A percentile compares a stretch with the other conserved stretches of the same genome.
Conservation (phyloP, 2,888 invertebrate species). For the Theodoxus fluviatilis region DNA sequence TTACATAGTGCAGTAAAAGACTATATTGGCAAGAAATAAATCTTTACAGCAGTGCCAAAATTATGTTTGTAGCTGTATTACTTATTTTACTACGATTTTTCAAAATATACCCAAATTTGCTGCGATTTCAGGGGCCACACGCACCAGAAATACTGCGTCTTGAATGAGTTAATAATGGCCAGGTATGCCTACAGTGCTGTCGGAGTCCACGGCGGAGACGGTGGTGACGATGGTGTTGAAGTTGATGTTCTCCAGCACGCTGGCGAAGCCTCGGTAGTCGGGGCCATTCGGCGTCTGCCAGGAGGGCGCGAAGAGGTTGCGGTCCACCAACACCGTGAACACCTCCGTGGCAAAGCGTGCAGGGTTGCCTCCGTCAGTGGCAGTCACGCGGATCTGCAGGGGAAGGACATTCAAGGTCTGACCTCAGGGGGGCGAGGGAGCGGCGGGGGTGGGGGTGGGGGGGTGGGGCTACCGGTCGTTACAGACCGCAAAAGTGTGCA, state of each 20-base stretch:
- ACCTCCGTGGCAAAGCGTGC: constrained; percentile 37
- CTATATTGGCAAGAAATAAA: too few relatives aligned
- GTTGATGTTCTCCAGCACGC: constrained; percentile 46
- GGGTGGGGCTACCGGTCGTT: too few relatives aligned
- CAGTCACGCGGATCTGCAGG: constrained; percentile 49
- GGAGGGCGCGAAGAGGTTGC: constrained; percentile 49
- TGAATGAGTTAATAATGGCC: background rate
- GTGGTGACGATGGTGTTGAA: constrained; percentile 43
- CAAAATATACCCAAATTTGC: background rate
- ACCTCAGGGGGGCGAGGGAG: too few relatives aligned
- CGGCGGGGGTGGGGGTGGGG: too few relatives aligned
- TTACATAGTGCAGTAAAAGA: too few relatives aligned
- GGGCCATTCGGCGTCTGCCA: constrained; percentile 39
- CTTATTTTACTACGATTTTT: background rate
- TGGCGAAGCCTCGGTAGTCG: constrained; percentile 30
- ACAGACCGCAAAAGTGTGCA: too few relatives aligned
- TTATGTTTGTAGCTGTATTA: too few relatives aligned
- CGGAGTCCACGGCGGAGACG: constrained; percentile 45
- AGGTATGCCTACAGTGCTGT: constrained; percentile 39
- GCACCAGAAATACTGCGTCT: background rate
- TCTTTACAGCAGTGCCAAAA: too few relatives aligned
- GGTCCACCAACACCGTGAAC: constrained; percentile 43
- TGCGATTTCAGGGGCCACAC: background rate
- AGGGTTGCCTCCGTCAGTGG: constrained; percentile 51
- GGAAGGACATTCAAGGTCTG: too few relatives aligned